Evolutionary conservation across 2,888 invertebrate genomes (phyloP).

Genomic region (Gortyna flavago): DNA sequence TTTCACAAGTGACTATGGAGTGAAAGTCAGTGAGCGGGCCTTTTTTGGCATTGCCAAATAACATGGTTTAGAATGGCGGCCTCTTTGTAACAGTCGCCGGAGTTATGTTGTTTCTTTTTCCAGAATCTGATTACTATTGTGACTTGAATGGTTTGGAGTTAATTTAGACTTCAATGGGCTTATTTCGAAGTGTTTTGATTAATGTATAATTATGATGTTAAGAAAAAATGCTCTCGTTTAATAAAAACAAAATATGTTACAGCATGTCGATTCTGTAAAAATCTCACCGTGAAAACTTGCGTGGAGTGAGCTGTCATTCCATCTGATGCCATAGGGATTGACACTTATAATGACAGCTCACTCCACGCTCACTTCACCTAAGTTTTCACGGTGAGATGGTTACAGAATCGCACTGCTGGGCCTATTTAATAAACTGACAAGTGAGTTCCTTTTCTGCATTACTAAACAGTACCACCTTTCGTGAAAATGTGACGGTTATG

Average conservation of each 20-base stretch:
- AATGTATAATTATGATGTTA: too few relatives aligned
- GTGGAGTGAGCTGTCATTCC: too few relatives aligned
- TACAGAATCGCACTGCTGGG: too few relatives aligned
- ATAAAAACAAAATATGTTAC: neutral
- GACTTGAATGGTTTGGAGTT: neutral
- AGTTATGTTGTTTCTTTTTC: slow-evolving; percentile 44
- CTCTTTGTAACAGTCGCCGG: slow-evolving; percentile 62
- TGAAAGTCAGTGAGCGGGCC: slow-evolving; percentile 83
- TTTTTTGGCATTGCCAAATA: slow-evolving; percentile 84
- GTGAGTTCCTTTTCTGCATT: neutral
- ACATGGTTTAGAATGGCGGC: slow-evolving; percentile 71
- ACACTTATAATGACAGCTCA: too few relatives aligned
- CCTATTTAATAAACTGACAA: too few relatives aligned
- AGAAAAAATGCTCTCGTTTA: too few relatives aligned
- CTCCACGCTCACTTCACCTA: too few relatives aligned
- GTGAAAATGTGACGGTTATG: neutral
- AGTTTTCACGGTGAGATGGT: too few relatives aligned
- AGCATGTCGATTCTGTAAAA: too few relatives aligned
- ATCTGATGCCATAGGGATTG: too few relatives aligned
- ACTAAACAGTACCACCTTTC: neutral
- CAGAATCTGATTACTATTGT: slow-evolving; percentile 21
- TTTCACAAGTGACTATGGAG: slow-evolving; percentile 80
- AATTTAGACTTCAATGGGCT: neutral
- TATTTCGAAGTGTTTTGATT: slow-evolving; percentile 1
- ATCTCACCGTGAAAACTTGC: too few relatives aligned